Conservation (phyloP, 2,888 invertebrate genomes). For the Volucella inflata region DNA sequence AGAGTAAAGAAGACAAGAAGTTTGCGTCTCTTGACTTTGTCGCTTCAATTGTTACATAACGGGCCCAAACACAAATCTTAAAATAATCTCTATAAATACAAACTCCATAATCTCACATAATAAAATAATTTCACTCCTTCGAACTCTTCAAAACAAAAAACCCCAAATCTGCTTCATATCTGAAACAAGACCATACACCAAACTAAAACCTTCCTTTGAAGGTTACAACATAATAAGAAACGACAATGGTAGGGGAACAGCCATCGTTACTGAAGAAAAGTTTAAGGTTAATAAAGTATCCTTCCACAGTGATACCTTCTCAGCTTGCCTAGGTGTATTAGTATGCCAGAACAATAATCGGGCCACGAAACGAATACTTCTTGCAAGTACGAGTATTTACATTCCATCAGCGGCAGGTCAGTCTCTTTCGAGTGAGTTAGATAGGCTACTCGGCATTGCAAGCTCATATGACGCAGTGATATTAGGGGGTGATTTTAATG, state of each 20-base stretch:
- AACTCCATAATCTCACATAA: constrained; percentile 22
- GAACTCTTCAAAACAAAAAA: constrained; percentile 13
- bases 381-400: too few species aligned
- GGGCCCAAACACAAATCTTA: not conserved
- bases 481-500: too few species aligned
- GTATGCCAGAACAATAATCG: too few species aligned
- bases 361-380: too few species aligned
- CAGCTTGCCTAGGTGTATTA: constrained; percentile 9
- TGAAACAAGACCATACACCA: constrained; percentile 12
- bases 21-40: constrained; percentile 30
- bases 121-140: constrained; percentile 12
- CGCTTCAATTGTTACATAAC: constrained; percentile 16
- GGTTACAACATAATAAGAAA: not conserved
- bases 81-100: constrained; percentile 29
- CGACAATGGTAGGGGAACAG: too few species aligned
- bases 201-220: too few species aligned
- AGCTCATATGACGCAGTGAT: too few species aligned
- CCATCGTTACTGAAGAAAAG: too few species aligned
- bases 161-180: constrained; percentile 28
- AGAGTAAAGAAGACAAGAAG: constrained; percentile 28
- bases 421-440: too few species aligned
- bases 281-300: constrained; percentile 6
- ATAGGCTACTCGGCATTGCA: too few species aligned
- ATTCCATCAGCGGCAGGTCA: too few species aligned
- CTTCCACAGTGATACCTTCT: constrained; percentile 18